These are phyloP conservation scores for Gymnoscopelus microlampas DNA, from an alignment of 2,797 vertebrate genomes.

Conservation along the genomic window DNA sequence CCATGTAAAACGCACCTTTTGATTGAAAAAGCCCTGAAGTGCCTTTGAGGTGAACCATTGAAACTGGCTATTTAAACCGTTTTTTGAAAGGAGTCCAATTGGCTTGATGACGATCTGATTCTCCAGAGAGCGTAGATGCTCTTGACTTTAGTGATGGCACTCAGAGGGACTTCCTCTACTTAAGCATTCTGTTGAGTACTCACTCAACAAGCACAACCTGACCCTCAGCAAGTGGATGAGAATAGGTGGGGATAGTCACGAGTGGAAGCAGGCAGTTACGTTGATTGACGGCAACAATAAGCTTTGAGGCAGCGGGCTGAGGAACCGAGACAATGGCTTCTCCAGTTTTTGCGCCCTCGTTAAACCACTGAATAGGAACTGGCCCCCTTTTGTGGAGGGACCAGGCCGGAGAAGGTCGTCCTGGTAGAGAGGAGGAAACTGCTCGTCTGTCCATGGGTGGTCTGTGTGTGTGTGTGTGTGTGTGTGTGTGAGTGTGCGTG, in stretches of 20 bases:
- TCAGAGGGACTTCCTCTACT: slow-evolving; percentile 68
- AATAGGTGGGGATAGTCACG: slow-evolving; percentile 41
- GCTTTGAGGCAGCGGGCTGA: slow-evolving; percentile 63
- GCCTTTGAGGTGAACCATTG: slow-evolving; percentile 29
- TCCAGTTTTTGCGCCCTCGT: slow-evolving; percentile 64
- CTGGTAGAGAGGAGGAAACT: slow-evolving; percentile 51
- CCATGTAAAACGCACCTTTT: slow-evolving; percentile 16
- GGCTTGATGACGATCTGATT: slow-evolving; percentile 56
- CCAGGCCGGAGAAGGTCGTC: slow-evolving; percentile 48
- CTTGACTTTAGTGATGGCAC: slow-evolving; percentile 59
- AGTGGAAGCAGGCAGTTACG: slow-evolving; percentile 60
- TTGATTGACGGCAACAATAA: slow-evolving; percentile 69
- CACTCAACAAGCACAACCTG: slow-evolving; percentile 50
- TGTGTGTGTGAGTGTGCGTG: slow-evolving; percentile 24
- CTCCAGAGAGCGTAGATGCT: slow-evolving; percentile 44
- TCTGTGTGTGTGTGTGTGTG: slow-evolving; percentile 48
- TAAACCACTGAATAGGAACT: slow-evolving; percentile 67
- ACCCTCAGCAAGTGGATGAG: slow-evolving; percentile 31
- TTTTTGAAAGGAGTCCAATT: slow-evolving; percentile 53
- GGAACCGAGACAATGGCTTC: slow-evolving; percentile 61
- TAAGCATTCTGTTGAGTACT: slow-evolving; percentile 47
- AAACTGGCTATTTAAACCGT: slow-evolving; percentile 26
- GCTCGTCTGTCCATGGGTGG: slow-evolving; percentile 73
- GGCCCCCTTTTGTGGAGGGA: slow-evolving; percentile 67
- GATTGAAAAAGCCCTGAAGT: slow-evolving; percentile 7